phyloP scores from a whole-genome alignment of 2,888 invertebrate genomes.

The Caprella mutica region DNA sequence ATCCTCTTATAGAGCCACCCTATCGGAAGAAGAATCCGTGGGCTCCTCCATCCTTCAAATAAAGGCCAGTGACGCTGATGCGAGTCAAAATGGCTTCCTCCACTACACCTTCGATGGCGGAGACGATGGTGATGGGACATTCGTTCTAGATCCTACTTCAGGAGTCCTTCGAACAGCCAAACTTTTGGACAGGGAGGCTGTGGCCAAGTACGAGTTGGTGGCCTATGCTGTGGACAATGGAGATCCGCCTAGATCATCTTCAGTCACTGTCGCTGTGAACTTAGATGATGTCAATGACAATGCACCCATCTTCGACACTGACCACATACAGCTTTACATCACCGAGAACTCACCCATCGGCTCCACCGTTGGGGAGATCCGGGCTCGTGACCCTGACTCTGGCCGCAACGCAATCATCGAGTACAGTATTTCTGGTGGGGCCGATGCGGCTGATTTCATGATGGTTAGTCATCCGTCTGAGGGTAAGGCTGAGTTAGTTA shows the following conservation, averaged over 20 bases:
- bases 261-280: constrained; percentile 53
- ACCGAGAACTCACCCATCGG: constrained; percentile 94
- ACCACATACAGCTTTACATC: constrained; percentile 75
- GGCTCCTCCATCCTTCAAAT: constrained; percentile 48
- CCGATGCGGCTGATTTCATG: constrained; percentile 71
- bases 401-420: constrained; percentile 81
- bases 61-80: constrained; percentile 66
- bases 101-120: constrained; percentile 62
- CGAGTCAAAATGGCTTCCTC: constrained; percentile 74
- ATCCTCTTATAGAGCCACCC: constrained; percentile 64
- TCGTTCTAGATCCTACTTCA: constrained; percentile 80
- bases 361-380: constrained; percentile 79
- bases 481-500: constrained; percentile 63
- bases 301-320: constrained; percentile 70
- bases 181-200: constrained; percentile 79
- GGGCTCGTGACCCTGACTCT: constrained; percentile 83
- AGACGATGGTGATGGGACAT: constrained; percentile 68
- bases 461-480: constrained; percentile 57
- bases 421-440: constrained; percentile 79
- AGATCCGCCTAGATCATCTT: constrained; percentile 50
- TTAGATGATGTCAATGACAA: constrained; percentile 83
- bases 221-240: constrained; percentile 86
- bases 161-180: constrained; percentile 84
- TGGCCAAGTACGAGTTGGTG: constrained; percentile 67
- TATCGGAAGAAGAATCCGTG: constrained; percentile 76